Conservation (phyloP, 2,888 invertebrate species). For the Synergus japonicus region DNA sequence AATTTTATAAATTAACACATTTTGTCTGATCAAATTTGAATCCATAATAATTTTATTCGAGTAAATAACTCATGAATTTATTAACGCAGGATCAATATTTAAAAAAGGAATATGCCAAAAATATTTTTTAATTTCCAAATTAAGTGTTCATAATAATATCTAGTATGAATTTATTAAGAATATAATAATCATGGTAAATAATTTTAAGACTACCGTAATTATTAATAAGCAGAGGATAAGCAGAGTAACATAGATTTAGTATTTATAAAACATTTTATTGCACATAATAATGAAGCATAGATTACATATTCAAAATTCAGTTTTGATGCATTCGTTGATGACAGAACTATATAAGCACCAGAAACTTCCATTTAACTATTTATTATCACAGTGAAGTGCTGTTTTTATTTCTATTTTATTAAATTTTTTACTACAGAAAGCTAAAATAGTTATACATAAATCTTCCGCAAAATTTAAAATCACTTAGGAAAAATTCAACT, state of each 20-base stretch:
- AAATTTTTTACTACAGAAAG: not conserved
- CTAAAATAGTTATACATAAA: conserved; percentile 2
- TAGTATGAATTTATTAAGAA: not conserved
- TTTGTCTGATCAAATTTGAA: not conserved
- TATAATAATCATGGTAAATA: not conserved
- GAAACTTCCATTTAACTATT: conserved; percentile 3
- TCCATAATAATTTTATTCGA: not conserved
- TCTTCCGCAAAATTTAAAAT: conserved; percentile 6
- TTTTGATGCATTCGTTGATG: not conserved
- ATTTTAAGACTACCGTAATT: not conserved
- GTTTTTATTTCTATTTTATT: not conserved
- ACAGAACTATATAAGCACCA: conserved; percentile 5
- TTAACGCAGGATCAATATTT: not conserved
- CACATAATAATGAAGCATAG: conserved; percentile 4
- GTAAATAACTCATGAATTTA: not conserved
- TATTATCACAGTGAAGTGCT: conserved; percentile 39
- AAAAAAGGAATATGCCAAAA: not conserved
- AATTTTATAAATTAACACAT: not conserved
- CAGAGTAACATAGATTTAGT: not conserved
- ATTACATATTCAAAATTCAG: not conserved
- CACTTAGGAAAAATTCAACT: not conserved
- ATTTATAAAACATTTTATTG: conserved; percentile 38
- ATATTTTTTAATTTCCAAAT: not conserved
- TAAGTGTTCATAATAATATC: not conserved
- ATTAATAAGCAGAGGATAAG: not conserved